These are phyloP conservation scores for Caradrina clavipalpis DNA, from an alignment of 2,888 invertebrate species.

Conservation along the genomic window DNA sequence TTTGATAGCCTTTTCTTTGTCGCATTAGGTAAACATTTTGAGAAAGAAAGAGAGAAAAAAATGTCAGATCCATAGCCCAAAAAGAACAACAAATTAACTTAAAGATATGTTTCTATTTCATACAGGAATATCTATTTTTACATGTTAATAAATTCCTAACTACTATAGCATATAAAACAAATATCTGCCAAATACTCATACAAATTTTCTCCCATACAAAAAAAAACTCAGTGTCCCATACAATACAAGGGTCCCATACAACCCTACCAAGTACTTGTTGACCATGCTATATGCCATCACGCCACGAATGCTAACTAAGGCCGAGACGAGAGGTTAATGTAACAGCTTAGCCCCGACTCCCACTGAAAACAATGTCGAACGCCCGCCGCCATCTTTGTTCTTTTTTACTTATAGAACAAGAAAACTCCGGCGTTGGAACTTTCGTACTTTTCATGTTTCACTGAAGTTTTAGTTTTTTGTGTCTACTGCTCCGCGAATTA, in stretches of 20 bases:
- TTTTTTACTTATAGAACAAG: conserved; percentile 70
- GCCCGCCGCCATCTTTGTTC: conserved; percentile 73
- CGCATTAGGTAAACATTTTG: too few species aligned
- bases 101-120: too few species aligned
- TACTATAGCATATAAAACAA: too few species aligned
- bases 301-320: conserved; percentile 82
- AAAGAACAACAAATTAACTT: too few species aligned
- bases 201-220: background rate
- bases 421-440: conserved; percentile 69
- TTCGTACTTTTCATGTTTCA: conserved; percentile 65
- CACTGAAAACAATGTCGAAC: conserved; percentile 80
- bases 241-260: background rate
- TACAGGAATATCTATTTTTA: too few species aligned
- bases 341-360: conserved; percentile 79
- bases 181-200: background rate
- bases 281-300: conserved; percentile 70
- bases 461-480: conserved; percentile 57
- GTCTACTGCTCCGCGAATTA: conserved; percentile 46
- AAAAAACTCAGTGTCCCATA: background rate
- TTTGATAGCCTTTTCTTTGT: background rate
- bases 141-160: too few species aligned
- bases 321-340: conserved; percentile 85
- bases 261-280: conserved; percentile 65
- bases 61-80: too few species aligned
- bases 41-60: too few species aligned